Base-by-base conservation (phyloP, 1,140 invertebrate genomes). In the Oedothorax gibbosus region DNA sequence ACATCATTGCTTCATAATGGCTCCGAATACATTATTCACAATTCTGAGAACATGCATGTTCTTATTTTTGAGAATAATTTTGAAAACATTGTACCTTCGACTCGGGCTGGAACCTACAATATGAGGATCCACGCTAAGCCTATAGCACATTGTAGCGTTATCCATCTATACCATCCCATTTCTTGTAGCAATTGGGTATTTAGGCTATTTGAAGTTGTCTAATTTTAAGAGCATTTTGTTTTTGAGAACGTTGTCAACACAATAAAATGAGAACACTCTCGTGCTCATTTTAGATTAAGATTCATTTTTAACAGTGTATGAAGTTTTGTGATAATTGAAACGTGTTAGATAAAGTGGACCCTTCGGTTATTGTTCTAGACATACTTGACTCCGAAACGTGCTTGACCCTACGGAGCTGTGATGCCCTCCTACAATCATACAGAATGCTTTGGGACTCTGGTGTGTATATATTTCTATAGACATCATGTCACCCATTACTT, bases 351-450 rank as follows among this genome's bases (percentile, higher is more conserved):
- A 84, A 84, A 84, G 60, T 49, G 57, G 50, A 62, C 57, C 57
- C 69, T 84, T 82, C 79, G 79, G 79, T 82, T 82, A 57, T 82
- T 75, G 56, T 84, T 84, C 57, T 84, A 84, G 81, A 84, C 81
- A 75, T 76, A 62, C 71, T 84, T 75, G 81, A 84, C 62, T 66
- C 81, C n/a, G 81, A 84, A 54, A 20, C 60, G 62, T 84, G 81
- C 81, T 72, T 66, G n/a, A 75, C 35, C 14, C 51, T 84, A 20
- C 57, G 72, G 69, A 84, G 81, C 81, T 84, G 81, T 49, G 81
- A 84, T 51, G 81, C 72, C 71, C 72, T 84, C 7, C 81, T 84
- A 11, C 71, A 84, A 66, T 84, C 81, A 51, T 76, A 56, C 69
- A 56, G 72, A 35, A 75, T 76, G 60, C 60, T 72, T 60, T 84